These are phyloP conservation scores for Protaetia brevitarsis DNA, from an alignment of 1,140 invertebrate genomes.

Conservation along the genomic window DNA sequence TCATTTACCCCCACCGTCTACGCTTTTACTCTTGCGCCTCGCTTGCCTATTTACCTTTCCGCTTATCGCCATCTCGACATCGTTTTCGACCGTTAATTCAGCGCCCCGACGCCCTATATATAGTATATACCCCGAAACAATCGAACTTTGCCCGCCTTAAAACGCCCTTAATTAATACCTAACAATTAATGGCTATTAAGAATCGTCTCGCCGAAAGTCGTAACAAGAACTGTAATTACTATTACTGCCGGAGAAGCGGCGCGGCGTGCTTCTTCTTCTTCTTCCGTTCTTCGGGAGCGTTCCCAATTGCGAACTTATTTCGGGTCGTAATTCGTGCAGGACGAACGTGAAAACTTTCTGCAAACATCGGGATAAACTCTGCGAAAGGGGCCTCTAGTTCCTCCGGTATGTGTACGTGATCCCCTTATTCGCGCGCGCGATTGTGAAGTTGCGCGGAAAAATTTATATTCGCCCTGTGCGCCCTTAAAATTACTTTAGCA, in stretches of 20 bases:
- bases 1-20: neutral
- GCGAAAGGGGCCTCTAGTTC: no score
- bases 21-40: neutral
- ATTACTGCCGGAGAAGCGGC: slow-evolving; percentile 15
- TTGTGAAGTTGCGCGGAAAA: slow-evolving; percentile 17
- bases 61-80: neutral
- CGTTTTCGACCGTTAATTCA: neutral
- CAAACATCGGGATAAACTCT: slow-evolving; percentile 42
- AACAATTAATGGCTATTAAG: slow-evolving; percentile 41
- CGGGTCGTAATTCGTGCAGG: slow-evolving; percentile 38
- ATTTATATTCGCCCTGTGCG: slow-evolving; percentile 40
- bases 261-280: slow-evolving; percentile 8
- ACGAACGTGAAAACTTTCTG: slow-evolving; percentile 42
- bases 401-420: slow-evolving; percentile 36
- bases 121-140: slow-evolving; percentile 18
- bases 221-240: slow-evolving; percentile 40
- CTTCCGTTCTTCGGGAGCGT: no score
- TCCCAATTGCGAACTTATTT: slow-evolving; percentile 38
- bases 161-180: slow-evolving; percentile 36
- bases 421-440: slow-evolving; percentile 27
- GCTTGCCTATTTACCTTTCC: neutral
- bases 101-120: neutral
- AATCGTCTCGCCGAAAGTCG: slow-evolving; percentile 35
- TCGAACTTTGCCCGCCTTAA: slow-evolving; percentile 33
- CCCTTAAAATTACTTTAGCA: slow-evolving; percentile 43